Conservation (phyloP, 2,113 vertebrate species). For the Alaudala cheleensis region DNA sequence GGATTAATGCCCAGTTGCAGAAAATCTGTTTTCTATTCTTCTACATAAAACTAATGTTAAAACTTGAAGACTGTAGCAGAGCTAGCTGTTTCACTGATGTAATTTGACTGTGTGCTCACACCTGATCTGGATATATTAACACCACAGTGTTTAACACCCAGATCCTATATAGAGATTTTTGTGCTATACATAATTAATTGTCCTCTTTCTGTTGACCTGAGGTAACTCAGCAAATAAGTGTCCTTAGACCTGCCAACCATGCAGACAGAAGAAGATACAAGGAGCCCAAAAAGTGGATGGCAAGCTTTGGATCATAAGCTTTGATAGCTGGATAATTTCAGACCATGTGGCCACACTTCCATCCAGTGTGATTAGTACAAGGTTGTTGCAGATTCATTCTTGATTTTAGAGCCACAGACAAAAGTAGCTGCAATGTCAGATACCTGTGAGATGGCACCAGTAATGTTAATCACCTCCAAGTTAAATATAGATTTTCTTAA, state of each 20-base stretch:
- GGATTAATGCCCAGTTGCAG: background rate
- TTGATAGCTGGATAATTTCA: background rate
- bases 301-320: background rate
- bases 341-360: background rate
- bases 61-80: background rate
- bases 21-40: constrained; percentile 3
- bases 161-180: background rate
- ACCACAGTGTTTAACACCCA: background rate
- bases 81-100: background rate
- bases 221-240: background rate
- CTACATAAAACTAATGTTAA: background rate
- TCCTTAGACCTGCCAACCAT: background rate
- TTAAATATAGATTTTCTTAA: background rate
- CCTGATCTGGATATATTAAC: background rate
- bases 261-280: background rate
- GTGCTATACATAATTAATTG: background rate
- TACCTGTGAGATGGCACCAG: background rate
- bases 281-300: background rate
- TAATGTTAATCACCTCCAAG: background rate
- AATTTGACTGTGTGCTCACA: background rate
- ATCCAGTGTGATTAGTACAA: background rate
- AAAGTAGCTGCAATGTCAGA: background rate
- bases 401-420: background rate
- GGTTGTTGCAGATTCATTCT: background rate
- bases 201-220: background rate